phyloP scores from a whole-genome alignment of 2,797 vertebrate species.

The Mormyrus hasselquistii region DNA sequence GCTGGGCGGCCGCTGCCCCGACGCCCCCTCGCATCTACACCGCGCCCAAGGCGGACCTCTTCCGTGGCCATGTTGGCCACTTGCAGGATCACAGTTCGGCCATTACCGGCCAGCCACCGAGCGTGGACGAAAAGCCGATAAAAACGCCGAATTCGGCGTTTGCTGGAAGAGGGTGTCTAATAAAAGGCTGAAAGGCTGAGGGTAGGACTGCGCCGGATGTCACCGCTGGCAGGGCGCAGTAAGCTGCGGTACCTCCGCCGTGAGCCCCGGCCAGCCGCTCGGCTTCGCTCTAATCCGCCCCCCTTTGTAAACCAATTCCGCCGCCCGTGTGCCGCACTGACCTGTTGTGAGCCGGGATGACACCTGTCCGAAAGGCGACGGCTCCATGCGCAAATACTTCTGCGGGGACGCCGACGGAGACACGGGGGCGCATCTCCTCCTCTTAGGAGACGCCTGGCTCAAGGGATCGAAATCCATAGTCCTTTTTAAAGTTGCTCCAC shows the following conservation, averaged over 20 bases:
- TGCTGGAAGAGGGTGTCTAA: neutral
- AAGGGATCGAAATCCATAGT: slow-evolving; percentile 89
- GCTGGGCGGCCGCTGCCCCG: neutral
- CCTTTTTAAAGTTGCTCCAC: slow-evolving; percentile 88
- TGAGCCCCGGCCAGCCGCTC: neutral
- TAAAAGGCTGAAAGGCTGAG: too few relatives aligned
- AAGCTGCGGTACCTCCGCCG: neutral
- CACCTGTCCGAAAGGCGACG: slow-evolving; percentile 84
- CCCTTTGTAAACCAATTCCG: neutral
- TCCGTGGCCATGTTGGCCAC: slow-evolving; percentile 12
- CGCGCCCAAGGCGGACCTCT: neutral
- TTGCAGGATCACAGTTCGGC: neutral
- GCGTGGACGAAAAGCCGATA: neutral
- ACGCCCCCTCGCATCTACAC: neutral
- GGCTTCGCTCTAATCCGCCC: neutral
- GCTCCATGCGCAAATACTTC: slow-evolving; percentile 88
- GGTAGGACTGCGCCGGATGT: neutral
- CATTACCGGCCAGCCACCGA: neutral
- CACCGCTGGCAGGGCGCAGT: neutral
- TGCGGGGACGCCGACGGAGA: slow-evolving; percentile 78
- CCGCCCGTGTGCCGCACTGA: slow-evolving; percentile 38
- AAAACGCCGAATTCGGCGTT: neutral
- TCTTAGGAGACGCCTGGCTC: slow-evolving; percentile 79
- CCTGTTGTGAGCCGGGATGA: slow-evolving; percentile 84
- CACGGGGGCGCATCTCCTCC: slow-evolving; percentile 80